A percentile compares a stretch with the other conserved stretches of the same genome.
Conservation (phyloP, 2,797 vertebrate species). For the Alfaro cultratus region DNA sequence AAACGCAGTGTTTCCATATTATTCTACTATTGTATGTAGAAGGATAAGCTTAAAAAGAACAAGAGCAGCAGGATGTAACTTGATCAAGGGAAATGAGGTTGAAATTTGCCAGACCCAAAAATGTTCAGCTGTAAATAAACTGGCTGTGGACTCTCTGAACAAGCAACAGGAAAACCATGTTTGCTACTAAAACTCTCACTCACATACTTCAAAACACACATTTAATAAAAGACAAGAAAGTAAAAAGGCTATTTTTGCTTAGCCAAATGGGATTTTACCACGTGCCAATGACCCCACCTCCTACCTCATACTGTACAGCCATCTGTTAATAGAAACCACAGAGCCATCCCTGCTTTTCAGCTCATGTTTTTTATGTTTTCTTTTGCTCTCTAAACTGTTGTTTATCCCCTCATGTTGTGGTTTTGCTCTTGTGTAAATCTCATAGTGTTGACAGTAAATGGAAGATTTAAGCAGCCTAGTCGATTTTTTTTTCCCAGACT, state of each 20-base stretch:
- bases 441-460: conserved; percentile 45
- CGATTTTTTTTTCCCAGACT: conserved; percentile 10
- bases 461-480: conserved; percentile 34
- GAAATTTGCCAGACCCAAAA: conserved; percentile 3
- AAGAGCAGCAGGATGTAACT: conserved; percentile 10
- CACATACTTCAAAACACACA: conserved; percentile 15
- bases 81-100: conserved; percentile 8
- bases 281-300: conserved; percentile 59
- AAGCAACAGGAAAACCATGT: conserved; percentile 10
- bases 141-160: conserved; percentile 13
- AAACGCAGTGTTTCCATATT: neutral
- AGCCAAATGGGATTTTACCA: conserved; percentile 53
- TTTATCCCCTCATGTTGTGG: conserved; percentile 50
- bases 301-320: conserved; percentile 63
- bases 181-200: conserved; percentile 25
- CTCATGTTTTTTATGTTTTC: conserved; percentile 32
- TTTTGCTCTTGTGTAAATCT: conserved; percentile 53
- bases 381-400: conserved; percentile 16
- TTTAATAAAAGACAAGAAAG: conserved; percentile 57
- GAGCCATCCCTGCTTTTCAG: conserved; percentile 17
- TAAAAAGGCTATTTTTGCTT: conserved; percentile 59
- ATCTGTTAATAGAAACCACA: conserved; percentile 57
- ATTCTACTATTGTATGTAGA: conserved; percentile 20
- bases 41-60: neutral
- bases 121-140: neutral